These are phyloP conservation scores for Oxyruncus cristatus DNA, from an alignment of 2,113 vertebrate genomes.

Conservation along the genomic window DNA sequence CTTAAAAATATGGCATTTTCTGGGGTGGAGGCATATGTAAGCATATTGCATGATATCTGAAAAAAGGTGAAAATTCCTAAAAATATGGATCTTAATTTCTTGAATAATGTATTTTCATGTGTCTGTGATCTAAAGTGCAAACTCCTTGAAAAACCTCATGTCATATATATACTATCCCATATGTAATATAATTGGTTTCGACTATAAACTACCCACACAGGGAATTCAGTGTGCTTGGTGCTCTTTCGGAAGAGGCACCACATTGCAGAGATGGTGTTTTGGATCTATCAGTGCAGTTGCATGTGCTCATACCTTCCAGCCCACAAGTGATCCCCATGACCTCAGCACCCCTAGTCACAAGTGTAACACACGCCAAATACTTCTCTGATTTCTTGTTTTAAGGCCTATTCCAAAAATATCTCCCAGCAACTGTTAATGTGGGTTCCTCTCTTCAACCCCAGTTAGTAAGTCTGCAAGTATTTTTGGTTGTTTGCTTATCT, in stretches of 20 bases:
- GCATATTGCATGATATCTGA: neutral
- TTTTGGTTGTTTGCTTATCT: neutral
- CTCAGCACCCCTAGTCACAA: neutral
- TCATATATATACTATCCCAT: neutral
- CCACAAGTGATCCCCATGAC: neutral
- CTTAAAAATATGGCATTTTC: neutral
- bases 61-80: neutral
- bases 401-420: neutral
- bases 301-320: neutral
- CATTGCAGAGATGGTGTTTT: neutral
- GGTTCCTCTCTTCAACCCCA: neutral
- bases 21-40: neutral
- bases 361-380: rapidly evolving
- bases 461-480: neutral
- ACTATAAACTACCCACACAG: neutral
- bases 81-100: neutral
- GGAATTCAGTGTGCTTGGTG: neutral
- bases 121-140: neutral
- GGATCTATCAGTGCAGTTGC: neutral
- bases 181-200: neutral
- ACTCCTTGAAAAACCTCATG: neutral
- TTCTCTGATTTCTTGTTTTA: neutral
- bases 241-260: neutral
- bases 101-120: neutral
- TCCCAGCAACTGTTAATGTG: neutral